Conservation (phyloP, 2,113 vertebrate species). For the Perca flavescens region DNA sequence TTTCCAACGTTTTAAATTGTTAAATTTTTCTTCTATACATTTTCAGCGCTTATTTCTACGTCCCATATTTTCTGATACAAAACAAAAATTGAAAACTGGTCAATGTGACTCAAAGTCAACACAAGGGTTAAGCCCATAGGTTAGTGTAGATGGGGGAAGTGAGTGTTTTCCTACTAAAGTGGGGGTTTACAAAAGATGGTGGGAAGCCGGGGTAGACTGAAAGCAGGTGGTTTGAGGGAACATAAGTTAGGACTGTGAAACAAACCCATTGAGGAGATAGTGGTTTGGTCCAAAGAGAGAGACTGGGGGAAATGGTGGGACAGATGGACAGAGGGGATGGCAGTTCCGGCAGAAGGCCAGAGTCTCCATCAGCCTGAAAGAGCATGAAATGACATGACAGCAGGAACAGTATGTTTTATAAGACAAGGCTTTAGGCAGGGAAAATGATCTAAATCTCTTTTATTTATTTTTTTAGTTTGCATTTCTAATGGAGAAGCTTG, state of each 20-base stretch:
- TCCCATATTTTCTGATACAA: too few relatives aligned
- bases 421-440: not conserved
- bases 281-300: conserved; percentile 5
- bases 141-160: not conserved
- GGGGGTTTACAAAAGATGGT: not conserved
- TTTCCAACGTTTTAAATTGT: too few relatives aligned
- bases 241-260: not conserved
- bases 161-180: not conserved
- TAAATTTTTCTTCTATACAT: too few relatives aligned
- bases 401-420: conserved; percentile 38
- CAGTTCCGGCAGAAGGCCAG: conserved; percentile 31
- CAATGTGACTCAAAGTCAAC: too few relatives aligned
- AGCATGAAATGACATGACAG: conserved; percentile 32
- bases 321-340: conserved; percentile 51
- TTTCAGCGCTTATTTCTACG: too few relatives aligned
- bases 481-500: not conserved
- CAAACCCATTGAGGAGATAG: not conserved
- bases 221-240: not conserved
- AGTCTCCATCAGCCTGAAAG: conserved; percentile 29
- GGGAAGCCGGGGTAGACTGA: accelerated
- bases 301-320: not conserved
- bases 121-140: not conserved
- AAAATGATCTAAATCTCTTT: not conserved
- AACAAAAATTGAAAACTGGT: too few relatives aligned
- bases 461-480: not conserved